Base-by-base conservation (phyloP, 2,888 invertebrate genomes). In the Pterobdella sp. region DNA sequence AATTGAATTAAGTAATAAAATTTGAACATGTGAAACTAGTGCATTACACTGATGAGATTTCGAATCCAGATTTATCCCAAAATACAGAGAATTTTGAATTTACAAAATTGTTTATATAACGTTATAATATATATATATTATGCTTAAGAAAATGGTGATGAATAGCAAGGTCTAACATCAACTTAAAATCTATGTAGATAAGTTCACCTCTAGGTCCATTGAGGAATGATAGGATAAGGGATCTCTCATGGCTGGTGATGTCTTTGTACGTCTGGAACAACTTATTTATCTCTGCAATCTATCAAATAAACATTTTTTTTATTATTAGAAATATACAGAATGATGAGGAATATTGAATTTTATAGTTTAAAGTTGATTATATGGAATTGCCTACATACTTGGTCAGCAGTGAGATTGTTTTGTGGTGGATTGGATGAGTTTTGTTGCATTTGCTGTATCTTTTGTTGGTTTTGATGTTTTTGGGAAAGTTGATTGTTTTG, bases 151-250 rank as follows among this genome's bases (percentile, higher is more conserved):
- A n/a, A n/a, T n/a, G n/a, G n/a, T n/a, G n/a, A n/a, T n/a, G n/a
- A n/a, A n/a, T n/a, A n/a, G n/a, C n/a, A n/a, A n/a, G n/a, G n/a
- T n/a, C n/a, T n/a, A n/a, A n/a, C n/a, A n/a, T n/a, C n/a, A n/a
- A n/a, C n/a, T n/a, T n/a, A n/a, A n/a, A n/a, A 14, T 34, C 1
- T 1, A 2, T 3, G 35, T 14, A 67, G 1, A 3, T n/a, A 26
- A 31, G 31, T 80, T 75, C 82, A 91, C 91, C 92, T 84, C 95
- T 88, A 10, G 93, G 91, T n/a, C 96, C 97, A 70, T 95, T 95
- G 94, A 97, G 96, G 81, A 97, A 97, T 77, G 95, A 94, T 42
- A 97, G 87, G 82, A 97, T 97, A 71, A 97, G 90, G 72, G 95
- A 94, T 83, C 97, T 97, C 83, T 97, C 96, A 0, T 94, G 94